Evolutionary conservation across 2,797 vertebrate genomes (phyloP).

Genomic region (Hafferia zeledoni): DNA sequence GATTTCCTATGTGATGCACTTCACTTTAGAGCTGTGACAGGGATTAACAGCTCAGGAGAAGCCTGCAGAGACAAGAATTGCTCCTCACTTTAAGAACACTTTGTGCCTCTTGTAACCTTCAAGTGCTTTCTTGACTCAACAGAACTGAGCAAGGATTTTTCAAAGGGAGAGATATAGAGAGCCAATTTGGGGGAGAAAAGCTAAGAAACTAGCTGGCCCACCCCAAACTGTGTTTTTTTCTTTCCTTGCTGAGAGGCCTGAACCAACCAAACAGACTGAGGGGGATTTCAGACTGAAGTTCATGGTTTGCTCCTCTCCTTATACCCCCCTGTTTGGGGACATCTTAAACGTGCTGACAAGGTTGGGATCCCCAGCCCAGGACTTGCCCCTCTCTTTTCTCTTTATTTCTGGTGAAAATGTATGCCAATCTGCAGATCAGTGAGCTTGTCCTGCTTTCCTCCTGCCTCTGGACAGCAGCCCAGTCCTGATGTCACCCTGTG

Average conservation of each 20-base stretch:
- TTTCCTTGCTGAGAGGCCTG: neutral
- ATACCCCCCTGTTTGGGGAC: fast-evolving
- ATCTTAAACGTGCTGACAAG: neutral
- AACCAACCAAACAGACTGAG: neutral
- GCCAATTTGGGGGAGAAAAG: neutral
- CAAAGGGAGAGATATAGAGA: neutral
- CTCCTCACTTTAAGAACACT: constrained; percentile 12
- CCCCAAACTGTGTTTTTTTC: neutral
- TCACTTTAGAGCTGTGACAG: constrained; percentile 10
- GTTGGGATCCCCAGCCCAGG: neutral
- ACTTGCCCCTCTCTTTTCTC: neutral
- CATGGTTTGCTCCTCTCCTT: fast-evolving
- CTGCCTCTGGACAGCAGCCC: neutral
- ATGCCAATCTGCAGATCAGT: neutral
- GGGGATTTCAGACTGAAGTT: neutral
- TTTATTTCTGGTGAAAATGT: neutral
- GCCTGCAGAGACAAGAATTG: constrained; percentile 5
- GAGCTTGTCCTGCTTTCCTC: neutral
- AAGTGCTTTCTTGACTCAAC: constrained; percentile 9
- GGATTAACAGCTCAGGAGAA: constrained; percentile 14
- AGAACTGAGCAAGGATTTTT: neutral
- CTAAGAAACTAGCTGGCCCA: neutral
- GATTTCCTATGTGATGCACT: constrained; percentile 8
- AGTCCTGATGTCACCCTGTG: too few species aligned
- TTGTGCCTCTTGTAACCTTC: neutral